phyloP scores from a whole-genome alignment of 2,888 invertebrate species.

The Reticulitermes lucifugus region DNA sequence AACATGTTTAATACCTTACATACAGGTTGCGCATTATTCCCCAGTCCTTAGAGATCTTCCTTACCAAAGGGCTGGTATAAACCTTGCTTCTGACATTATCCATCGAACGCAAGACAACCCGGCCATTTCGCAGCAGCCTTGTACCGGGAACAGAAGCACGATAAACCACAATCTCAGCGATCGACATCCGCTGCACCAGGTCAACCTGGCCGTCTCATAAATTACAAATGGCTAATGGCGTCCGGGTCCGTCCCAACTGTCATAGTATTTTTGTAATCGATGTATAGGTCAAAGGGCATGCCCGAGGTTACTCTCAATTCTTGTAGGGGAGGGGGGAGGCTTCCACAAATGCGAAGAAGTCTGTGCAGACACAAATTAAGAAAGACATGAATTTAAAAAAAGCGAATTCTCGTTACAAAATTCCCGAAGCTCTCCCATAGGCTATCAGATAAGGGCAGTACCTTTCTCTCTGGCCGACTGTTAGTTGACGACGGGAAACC shows the following conservation, averaged over 20 bases:
- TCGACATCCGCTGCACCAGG: neutral
- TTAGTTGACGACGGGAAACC: no score
- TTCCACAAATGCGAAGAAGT: no score
- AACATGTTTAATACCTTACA: no score
- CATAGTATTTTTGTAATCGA: neutral
- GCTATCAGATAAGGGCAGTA: no score
- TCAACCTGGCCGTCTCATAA: neutral
- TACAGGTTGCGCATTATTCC: no score
- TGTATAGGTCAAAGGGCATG: conserved; percentile 4
- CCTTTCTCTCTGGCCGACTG: no score
- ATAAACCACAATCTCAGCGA: neutral
- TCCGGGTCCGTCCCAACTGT: neutral
- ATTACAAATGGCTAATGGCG: neutral
- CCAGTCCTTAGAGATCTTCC: no score
- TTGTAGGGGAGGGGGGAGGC: no score
- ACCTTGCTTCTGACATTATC: neutral
- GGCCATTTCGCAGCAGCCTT: neutral
- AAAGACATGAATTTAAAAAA: no score
- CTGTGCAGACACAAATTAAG: no score
- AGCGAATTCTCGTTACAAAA: no score
- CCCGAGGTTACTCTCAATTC: neutral
- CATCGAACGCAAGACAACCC: neutral
- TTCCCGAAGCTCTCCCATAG: no score
- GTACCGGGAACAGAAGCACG: neutral
- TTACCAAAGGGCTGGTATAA: neutral